phyloP scores from a whole-genome alignment of 2,888 invertebrate genomes.

The Drosophila mimetica region DNA sequence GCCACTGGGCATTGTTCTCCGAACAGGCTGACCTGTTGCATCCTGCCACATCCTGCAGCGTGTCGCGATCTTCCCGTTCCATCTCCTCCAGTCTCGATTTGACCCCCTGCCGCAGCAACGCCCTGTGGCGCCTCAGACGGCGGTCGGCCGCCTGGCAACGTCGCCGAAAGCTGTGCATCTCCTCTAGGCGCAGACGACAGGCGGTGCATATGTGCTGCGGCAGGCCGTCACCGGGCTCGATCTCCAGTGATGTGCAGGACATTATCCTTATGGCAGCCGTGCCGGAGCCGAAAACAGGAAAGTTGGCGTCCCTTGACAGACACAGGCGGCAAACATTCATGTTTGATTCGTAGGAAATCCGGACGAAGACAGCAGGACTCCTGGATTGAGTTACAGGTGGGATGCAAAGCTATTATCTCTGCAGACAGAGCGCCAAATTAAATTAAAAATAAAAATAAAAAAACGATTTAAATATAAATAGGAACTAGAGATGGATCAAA shows the following conservation, averaged over 20 bases:
- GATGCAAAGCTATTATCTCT: neutral
- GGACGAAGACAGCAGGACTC: neutral
- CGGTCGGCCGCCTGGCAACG: conserved; percentile 65
- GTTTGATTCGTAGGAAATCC: conserved; percentile 14
- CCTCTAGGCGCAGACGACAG: conserved; percentile 64
- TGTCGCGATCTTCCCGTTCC: conserved; percentile 17
- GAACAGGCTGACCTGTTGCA: conserved; percentile 52
- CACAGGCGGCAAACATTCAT: conserved; percentile 59
- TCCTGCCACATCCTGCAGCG: conserved; percentile 42
- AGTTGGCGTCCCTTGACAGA: conserved; percentile 50
- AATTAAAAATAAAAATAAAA: neutral
- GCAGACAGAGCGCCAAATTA: too few relatives aligned
- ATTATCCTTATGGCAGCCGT: conserved; percentile 38
- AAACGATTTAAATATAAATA: neutral
- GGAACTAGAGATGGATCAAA: neutral
- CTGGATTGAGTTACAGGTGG: neutral
- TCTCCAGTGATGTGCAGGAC: conserved; percentile 57
- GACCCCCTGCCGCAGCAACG: neutral
- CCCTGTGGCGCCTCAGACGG: conserved; percentile 31
- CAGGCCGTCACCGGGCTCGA: conserved; percentile 51
- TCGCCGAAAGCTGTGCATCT: conserved; percentile 59
- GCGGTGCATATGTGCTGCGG: conserved; percentile 55
- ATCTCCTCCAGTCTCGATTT: neutral
- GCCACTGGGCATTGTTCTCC: conserved; percentile 63
- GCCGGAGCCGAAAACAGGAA: conserved; percentile 20